These are phyloP conservation scores for Dendrolimus pini DNA, from an alignment of 2,888 invertebrate genomes.

Conservation along the genomic window DNA sequence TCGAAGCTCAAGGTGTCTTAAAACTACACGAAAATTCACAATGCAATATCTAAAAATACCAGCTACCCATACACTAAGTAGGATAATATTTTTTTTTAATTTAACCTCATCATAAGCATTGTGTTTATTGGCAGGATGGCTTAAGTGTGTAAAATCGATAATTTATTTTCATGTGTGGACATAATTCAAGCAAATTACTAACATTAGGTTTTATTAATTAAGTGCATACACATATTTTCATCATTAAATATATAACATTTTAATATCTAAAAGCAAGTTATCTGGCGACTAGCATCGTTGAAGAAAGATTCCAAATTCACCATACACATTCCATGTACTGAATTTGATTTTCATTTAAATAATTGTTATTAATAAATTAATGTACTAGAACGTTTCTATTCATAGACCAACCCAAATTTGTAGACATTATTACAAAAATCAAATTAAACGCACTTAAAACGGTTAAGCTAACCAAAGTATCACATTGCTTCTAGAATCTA, in stretches of 20 bases:
- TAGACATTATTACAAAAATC: too few species aligned
- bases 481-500: too few species aligned
- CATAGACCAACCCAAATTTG: background rate
- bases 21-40: constrained; percentile 73
- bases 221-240: constrained; percentile 59
- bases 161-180: constrained; percentile 57
- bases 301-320: constrained; percentile 72
- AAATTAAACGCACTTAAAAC: too few species aligned
- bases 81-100: constrained; percentile 51
- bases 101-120: constrained; percentile 73
- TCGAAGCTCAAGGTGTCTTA: constrained; percentile 72
- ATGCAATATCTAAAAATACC: constrained; percentile 75
- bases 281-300: constrained; percentile 68
- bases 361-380: constrained; percentile 2
- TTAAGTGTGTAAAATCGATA: constrained; percentile 62
- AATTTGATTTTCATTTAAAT: constrained; percentile 11
- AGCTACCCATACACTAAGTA: constrained; percentile 70
- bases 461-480: too few species aligned
- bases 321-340: constrained; percentile 11
- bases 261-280: constrained; percentile 64
- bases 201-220: constrained; percentile 62
- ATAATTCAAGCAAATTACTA: constrained; percentile 66
- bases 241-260: constrained; percentile 46
- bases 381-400: constrained; percentile 14
- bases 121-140: constrained; percentile 74